Evolutionary conservation across 2,113 vertebrate species (phyloP).

Genomic region (Pteronura brasiliensis): DNA sequence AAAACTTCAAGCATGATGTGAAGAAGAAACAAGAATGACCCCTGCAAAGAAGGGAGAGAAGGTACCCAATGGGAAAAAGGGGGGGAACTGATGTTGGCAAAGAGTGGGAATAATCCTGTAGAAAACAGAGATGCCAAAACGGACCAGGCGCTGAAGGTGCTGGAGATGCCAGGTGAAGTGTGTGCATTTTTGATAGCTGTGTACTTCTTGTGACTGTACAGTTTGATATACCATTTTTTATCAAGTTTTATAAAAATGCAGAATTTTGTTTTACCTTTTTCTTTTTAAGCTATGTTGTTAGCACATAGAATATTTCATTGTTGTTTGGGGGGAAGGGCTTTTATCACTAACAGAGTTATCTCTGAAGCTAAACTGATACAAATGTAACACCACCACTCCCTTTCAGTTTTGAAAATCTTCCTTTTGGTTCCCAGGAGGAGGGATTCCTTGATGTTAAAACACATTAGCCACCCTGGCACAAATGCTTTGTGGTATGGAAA

Average conservation of each 20-base stretch:
- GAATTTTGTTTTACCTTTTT: conserved; percentile 87
- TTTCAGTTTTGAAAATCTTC: neutral
- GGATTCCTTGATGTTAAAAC: neutral
- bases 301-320: neutral
- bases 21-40: neutral
- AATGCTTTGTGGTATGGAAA: neutral
- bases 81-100: neutral
- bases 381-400: neutral
- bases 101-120: neutral
- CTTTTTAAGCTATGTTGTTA: neutral
- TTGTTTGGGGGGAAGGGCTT: neutral
- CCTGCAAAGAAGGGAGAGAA: neutral
- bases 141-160: conserved; percentile 91
- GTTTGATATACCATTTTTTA: conserved; percentile 92
- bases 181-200: conserved; percentile 94
- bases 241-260: conserved; percentile 91
- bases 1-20: neutral
- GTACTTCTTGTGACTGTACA: conserved; percentile 94
- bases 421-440: neutral
- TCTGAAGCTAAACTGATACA: neutral
- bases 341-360: neutral
- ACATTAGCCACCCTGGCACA: neutral
- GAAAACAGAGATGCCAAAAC: neutral
- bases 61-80: neutral
- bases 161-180: conserved; percentile 94